Conservation (phyloP, 2,113 vertebrate species). For the Crotalus horridus region DNA sequence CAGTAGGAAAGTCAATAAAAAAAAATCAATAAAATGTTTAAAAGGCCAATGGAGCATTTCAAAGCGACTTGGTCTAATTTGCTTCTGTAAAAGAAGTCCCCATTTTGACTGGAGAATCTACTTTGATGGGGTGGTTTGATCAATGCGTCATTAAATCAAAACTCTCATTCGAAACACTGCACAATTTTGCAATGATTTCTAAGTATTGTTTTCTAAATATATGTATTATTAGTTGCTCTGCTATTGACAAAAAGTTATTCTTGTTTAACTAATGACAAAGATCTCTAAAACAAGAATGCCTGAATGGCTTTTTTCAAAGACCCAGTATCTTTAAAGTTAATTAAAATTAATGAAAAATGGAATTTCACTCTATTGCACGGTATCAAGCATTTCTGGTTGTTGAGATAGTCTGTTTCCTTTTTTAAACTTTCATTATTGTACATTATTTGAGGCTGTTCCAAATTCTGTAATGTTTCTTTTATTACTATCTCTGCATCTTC, state of each 20-base stretch:
- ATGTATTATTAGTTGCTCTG: background rate
- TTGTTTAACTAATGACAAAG: slow-evolving; percentile 1
- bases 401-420: background rate
- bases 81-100: background rate
- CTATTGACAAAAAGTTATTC: background rate
- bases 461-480: slow-evolving; percentile 6
- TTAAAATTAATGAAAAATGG: background rate
- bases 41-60: background rate
- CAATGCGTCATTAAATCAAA: background rate
- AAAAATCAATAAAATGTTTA: background rate
- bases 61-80: background rate
- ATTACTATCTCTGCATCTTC: background rate
- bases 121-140: background rate
- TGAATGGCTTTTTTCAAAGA: background rate
- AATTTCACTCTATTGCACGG: slow-evolving; percentile 7
- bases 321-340: slow-evolving; percentile 21
- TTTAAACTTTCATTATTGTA: slow-evolving; percentile 9
- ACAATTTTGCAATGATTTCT: background rate
- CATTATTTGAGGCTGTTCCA: slow-evolving; percentile 13
- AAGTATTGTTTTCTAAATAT: background rate
- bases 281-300: background rate
- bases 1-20: background rate
- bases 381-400: slow-evolving; percentile 12
- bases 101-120: background rate
- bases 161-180: background rate